These are phyloP conservation scores for Fragum whitleyi DNA, from an alignment of 2,888 invertebrate genomes.

Conservation along the genomic window DNA sequence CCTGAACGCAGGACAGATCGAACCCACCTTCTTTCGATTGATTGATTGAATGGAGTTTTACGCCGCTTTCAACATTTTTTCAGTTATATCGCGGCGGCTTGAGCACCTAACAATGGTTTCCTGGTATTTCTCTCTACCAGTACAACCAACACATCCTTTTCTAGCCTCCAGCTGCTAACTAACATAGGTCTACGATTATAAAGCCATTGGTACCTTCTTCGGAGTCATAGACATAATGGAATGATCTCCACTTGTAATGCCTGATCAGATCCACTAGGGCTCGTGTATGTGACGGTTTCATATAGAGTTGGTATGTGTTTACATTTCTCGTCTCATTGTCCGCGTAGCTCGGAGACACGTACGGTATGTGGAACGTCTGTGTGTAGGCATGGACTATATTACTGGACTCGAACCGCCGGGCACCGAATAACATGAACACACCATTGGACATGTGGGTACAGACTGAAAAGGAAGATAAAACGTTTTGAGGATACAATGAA, in stretches of 20 bases:
- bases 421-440: constrained; percentile 78
- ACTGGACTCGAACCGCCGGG: constrained; percentile 71
- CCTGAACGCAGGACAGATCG: too few relatives aligned
- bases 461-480: too few relatives aligned
- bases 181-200: too few relatives aligned
- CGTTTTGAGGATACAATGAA: too few relatives aligned
- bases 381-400: constrained; percentile 76
- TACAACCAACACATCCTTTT: too few relatives aligned
- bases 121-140: too few relatives aligned
- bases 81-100: too few relatives aligned
- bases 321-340: constrained; percentile 47
- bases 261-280: constrained; percentile 87
- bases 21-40: too few relatives aligned
- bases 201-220: constrained; percentile 82
- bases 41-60: too few relatives aligned
- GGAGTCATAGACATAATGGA: constrained; percentile 78
- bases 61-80: too few relatives aligned
- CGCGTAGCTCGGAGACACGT: constrained; percentile 73
- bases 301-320: constrained; percentile 92
- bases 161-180: too few relatives aligned
- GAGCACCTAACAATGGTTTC: too few relatives aligned
- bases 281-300: constrained; percentile 89
- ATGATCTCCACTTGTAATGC: constrained; percentile 71
- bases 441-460: constrained; percentile 77
- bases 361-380: constrained; percentile 79